A percentile compares a stretch with the other conserved stretches of the same genome.
Evolutionary conservation across 2,113 vertebrate species (phyloP).

Genomic region (Turdus rufiventris): DNA sequence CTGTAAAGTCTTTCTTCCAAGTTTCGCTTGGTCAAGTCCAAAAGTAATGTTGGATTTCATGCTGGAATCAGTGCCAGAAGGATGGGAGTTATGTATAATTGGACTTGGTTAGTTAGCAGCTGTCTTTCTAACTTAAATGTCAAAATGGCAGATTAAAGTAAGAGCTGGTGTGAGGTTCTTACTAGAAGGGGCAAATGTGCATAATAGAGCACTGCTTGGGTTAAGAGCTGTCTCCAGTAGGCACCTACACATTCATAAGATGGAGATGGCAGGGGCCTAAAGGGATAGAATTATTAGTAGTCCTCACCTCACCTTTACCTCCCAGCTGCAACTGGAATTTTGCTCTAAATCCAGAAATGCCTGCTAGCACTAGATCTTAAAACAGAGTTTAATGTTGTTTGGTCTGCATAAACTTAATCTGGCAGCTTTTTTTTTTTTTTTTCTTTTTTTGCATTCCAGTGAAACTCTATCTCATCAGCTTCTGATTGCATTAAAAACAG

Average conservation of each 20-base stretch:
- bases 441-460: not conserved
- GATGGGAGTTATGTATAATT: not conserved
- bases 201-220: not conserved
- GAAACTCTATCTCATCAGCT: not conserved
- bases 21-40: not conserved
- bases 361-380: not conserved
- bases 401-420: not conserved
- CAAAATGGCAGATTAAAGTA: not conserved
- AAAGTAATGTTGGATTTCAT: not conserved
- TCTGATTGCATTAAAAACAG: not conserved
- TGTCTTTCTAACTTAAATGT: not conserved
- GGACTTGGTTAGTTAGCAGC: not conserved
- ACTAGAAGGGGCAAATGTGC: not conserved
- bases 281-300: not conserved
- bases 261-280: not conserved
- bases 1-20: not conserved
- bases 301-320: not conserved
- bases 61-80: not conserved
- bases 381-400: not conserved
- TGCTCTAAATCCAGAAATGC: not conserved
- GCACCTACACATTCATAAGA: rapidly evolving
- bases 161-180: not conserved
- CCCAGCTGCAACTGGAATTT: not conserved
- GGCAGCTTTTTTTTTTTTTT: not conserved
- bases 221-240: not conserved